phyloP scores from a whole-genome alignment of 2,113 vertebrate genomes.

The Casuarius casuarius region DNA sequence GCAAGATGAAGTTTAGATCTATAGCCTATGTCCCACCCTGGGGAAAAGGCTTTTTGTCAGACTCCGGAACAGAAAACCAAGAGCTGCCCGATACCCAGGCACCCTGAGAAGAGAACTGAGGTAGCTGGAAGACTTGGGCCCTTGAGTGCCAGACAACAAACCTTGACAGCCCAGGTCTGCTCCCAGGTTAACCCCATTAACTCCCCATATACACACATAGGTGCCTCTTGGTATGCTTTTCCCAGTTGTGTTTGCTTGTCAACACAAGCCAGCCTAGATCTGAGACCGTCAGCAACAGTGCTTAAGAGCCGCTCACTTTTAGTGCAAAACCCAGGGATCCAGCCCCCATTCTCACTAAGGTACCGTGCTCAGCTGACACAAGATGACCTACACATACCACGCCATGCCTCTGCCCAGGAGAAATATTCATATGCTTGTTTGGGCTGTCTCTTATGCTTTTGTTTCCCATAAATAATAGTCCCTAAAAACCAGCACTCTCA shows the following conservation, averaged over 20 bases:
- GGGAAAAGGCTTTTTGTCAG: not conserved
- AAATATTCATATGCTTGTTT: not conserved
- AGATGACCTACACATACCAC: not conserved
- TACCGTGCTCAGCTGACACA: not conserved
- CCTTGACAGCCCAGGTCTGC: not conserved
- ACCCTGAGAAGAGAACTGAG: not conserved
- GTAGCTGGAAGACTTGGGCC: not conserved
- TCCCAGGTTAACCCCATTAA: not conserved
- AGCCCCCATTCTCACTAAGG: not conserved
- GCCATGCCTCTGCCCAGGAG: no score
- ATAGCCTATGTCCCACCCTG: not conserved
- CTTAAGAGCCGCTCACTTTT: not conserved
- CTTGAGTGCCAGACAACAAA: not conserved
- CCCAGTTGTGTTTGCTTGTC: not conserved
- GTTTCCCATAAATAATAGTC: not conserved
- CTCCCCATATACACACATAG: not conserved
- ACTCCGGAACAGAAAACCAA: not conserved
- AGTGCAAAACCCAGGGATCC: not conserved
- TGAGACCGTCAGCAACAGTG: not conserved
- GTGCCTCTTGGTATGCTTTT: not conserved
- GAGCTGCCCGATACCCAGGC: not conserved
- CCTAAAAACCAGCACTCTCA: not conserved
- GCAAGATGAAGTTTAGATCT: not conserved
- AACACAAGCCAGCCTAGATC: not conserved
- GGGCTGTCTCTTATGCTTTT: not conserved